Conservation (phyloP, 2,888 invertebrate species). For the Platerodrilus igneus region DNA sequence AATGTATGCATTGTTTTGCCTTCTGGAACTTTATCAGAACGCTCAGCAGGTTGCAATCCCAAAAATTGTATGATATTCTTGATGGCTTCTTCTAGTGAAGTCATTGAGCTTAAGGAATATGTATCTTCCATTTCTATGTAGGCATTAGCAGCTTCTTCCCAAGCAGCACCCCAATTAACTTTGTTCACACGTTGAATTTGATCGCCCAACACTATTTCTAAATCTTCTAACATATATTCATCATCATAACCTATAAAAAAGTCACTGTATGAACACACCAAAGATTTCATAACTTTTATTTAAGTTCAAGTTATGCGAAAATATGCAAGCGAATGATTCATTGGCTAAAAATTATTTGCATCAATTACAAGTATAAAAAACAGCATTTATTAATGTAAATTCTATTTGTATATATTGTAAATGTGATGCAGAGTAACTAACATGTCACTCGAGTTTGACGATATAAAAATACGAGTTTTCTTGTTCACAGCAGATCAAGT, state of each 20-base stretch:
- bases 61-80: slow-evolving; percentile 77
- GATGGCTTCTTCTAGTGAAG: slow-evolving; percentile 76
- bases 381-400: too few relatives aligned
- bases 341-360: too few relatives aligned
- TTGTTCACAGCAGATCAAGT: too few relatives aligned
- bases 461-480: too few relatives aligned
- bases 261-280: too few relatives aligned
- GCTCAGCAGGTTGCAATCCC: slow-evolving; percentile 80
- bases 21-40: slow-evolving; percentile 76
- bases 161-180: slow-evolving; percentile 65
- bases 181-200: slow-evolving; percentile 77
- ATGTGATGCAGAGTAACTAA: too few relatives aligned
- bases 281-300: slow-evolving; percentile 10
- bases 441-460: too few relatives aligned
- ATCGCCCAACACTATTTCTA: slow-evolving; percentile 80
- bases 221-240: slow-evolving; percentile 91
- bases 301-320: too few relatives aligned
- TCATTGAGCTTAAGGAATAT: slow-evolving; percentile 78
- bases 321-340: too few relatives aligned
- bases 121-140: slow-evolving; percentile 71
- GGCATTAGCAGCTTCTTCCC: slow-evolving; percentile 58
- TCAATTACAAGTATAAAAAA: too few relatives aligned
- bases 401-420: too few relatives aligned
- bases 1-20: slow-evolving; percentile 79
- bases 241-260: slow-evolving; percentile 73